Evolutionary conservation across 2,888 invertebrate genomes (phyloP).

Genomic region (Steinernema carpocapsae): DNA sequence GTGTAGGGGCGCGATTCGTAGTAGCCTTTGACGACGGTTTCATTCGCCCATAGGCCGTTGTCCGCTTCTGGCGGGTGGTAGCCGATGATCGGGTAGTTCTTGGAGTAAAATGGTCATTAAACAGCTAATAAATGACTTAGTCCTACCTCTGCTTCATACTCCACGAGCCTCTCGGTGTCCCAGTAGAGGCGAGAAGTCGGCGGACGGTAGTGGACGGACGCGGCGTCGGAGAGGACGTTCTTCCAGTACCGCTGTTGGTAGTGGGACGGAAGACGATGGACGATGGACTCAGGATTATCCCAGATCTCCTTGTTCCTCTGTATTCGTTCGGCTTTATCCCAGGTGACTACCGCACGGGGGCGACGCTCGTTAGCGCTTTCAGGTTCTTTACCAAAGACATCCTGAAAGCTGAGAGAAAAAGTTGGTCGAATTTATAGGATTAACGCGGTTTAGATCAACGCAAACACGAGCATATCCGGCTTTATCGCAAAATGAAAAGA

Average conservation of each 20-base stretch:
- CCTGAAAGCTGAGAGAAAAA: constrained; percentile 10
- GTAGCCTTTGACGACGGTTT: constrained; percentile 88
- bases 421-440: not conserved
- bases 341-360: constrained; percentile 59
- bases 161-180: constrained; percentile 55
- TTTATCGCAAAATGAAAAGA: too few relatives aligned
- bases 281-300: constrained; percentile 62
- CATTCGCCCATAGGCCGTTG: constrained; percentile 93
- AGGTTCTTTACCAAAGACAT: constrained; percentile 63
- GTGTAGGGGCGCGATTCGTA: constrained; percentile 60
- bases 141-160: constrained; percentile 55
- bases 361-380: constrained; percentile 51
- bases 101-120: not conserved
- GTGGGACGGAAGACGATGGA: constrained; percentile 65
- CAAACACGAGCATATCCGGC: too few relatives aligned
- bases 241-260: constrained; percentile 63
- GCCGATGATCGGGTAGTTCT: constrained; percentile 49
- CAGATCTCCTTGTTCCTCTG: constrained; percentile 65
- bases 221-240: constrained; percentile 64
- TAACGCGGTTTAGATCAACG: too few relatives aligned
- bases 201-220: constrained; percentile 70
- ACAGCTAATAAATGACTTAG: not conserved
- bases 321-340: constrained; percentile 66
- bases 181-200: constrained; percentile 52
- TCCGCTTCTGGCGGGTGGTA: constrained; percentile 81